Evolutionary conservation across 2,113 vertebrate species (phyloP).

Genomic region (Saguinus imperator): DNA sequence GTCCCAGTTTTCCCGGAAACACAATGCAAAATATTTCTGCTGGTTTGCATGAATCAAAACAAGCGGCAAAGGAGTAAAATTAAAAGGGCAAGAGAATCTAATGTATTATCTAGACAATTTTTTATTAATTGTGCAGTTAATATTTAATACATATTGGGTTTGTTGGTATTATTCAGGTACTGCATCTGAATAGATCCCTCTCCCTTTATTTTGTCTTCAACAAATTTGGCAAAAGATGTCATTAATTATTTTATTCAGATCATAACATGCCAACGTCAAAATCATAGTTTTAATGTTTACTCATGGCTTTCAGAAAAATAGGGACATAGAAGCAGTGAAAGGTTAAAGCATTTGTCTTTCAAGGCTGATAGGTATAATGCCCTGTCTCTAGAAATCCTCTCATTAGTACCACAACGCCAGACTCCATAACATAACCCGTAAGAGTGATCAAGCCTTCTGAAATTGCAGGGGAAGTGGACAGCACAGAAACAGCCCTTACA

Average conservation of each 20-base stretch:
- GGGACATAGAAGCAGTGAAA: background rate
- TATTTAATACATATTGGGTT: constrained; percentile 23
- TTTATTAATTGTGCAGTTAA: background rate
- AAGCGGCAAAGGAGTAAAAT: background rate
- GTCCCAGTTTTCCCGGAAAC: background rate
- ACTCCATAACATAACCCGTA: background rate
- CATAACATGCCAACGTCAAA: background rate
- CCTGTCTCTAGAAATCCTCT: background rate
- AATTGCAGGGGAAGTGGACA: background rate
- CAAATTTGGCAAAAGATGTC: background rate
- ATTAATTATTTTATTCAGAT: background rate
- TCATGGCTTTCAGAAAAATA: background rate
- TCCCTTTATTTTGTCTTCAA: constrained; percentile 28
- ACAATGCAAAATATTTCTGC: constrained; percentile 4
- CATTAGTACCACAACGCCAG: background rate
- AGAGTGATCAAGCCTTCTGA: background rate
- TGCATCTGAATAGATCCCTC: background rate
- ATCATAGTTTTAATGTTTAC: background rate
- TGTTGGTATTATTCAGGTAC: background rate
- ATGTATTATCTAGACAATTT: background rate
- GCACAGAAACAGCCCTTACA: background rate
- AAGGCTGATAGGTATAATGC: background rate
- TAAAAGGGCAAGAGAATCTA: background rate
- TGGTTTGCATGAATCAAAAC: background rate
- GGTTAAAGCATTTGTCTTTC: background rate